Conservation (phyloP, 2,797 vertebrate genomes). For the Galaxias olidus region DNA sequence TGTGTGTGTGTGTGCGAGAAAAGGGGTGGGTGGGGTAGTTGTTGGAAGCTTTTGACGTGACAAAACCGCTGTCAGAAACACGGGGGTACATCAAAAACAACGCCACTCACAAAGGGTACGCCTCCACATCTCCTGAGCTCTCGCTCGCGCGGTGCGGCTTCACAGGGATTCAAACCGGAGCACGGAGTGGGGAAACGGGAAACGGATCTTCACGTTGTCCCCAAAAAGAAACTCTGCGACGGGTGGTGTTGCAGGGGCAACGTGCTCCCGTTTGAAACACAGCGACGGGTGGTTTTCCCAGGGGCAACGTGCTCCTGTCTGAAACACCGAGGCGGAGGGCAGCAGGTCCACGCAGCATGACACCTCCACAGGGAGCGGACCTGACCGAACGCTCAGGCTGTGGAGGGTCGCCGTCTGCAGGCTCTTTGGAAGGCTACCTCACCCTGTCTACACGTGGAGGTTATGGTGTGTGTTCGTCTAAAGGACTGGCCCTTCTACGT, state of each 20-base stretch:
- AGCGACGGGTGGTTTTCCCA: no score
- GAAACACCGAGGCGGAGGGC: no score
- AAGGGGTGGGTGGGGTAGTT: slow-evolving; percentile 19
- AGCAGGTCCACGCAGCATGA: no score
- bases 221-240: slow-evolving; percentile 25
- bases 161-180: slow-evolving; percentile 9
- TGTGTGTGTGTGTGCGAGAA: slow-evolving; percentile 36
- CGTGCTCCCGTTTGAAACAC: not conserved
- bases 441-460: no score
- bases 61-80: slow-evolving; percentile 69
- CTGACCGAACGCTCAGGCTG: slow-evolving; percentile 30
- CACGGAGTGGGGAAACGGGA: slow-evolving; percentile 53
- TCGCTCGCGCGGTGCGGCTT: slow-evolving; percentile 53
- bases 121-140: slow-evolving; percentile 56
- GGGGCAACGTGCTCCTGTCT: not conserved
- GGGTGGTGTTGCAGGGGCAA: no score
- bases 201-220: slow-evolving; percentile 60
- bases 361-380: no score
- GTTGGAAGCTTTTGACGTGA: slow-evolving; percentile 61
- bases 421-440: no score
- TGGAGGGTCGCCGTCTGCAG: slow-evolving; percentile 41
- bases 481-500: slow-evolving; percentile 39
- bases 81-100: slow-evolving; percentile 69
- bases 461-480: slow-evolving; percentile 57
- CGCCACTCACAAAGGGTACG: slow-evolving; percentile 66